These are phyloP conservation scores for Halictus rubicundus DNA, from an alignment of 1,140 invertebrate genomes.

Conservation along the genomic window DNA sequence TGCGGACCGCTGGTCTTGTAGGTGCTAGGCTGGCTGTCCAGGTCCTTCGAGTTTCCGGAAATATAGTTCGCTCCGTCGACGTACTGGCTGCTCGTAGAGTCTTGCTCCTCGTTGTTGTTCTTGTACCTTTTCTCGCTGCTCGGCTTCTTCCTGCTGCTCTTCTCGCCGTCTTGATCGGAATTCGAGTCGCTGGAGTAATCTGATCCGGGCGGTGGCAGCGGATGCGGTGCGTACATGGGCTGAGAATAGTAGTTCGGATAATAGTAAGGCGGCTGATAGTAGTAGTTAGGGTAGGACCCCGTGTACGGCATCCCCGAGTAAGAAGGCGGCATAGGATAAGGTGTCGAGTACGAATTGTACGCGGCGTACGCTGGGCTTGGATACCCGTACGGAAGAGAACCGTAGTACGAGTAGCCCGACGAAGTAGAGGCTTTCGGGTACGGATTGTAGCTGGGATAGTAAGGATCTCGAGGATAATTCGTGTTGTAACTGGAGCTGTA, in stretches of 20 bases:
- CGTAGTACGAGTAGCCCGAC: background rate
- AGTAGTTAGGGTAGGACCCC: slow-evolving; percentile 67
- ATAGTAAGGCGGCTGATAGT: slow-evolving; percentile 70
- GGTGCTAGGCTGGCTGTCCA: slow-evolving; percentile 70
- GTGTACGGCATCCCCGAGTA: slow-evolving; percentile 41
- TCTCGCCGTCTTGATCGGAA: slow-evolving; percentile 46
- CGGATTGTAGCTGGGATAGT: slow-evolving; percentile 64
- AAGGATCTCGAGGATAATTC: slow-evolving; percentile 66
- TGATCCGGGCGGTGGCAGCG: background rate
- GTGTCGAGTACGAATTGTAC: slow-evolving; percentile 58
- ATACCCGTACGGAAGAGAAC: slow-evolving; percentile 24
- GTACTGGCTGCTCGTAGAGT: slow-evolving; percentile 59
- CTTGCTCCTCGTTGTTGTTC: background rate
- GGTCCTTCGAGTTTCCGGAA: slow-evolving; percentile 67
- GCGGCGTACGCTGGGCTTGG: slow-evolving; percentile 56
- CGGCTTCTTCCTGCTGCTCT: slow-evolving; percentile 56
- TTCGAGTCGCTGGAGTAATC: slow-evolving; percentile 21
- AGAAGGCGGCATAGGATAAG: slow-evolving; percentile 18
- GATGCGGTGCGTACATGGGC: slow-evolving; percentile 61
- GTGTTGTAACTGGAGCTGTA: slow-evolving; percentile 64
- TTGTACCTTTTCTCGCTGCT: slow-evolving; percentile 34
- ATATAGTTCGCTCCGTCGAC: slow-evolving; percentile 73
- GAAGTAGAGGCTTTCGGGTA: slow-evolving; percentile 55
- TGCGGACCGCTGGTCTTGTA: slow-evolving; percentile 65
- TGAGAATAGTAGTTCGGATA: slow-evolving; percentile 72